These are phyloP conservation scores for Phalacrocorax brasilianus DNA, from an alignment of 2,113 vertebrate species.

Conservation along the genomic window DNA sequence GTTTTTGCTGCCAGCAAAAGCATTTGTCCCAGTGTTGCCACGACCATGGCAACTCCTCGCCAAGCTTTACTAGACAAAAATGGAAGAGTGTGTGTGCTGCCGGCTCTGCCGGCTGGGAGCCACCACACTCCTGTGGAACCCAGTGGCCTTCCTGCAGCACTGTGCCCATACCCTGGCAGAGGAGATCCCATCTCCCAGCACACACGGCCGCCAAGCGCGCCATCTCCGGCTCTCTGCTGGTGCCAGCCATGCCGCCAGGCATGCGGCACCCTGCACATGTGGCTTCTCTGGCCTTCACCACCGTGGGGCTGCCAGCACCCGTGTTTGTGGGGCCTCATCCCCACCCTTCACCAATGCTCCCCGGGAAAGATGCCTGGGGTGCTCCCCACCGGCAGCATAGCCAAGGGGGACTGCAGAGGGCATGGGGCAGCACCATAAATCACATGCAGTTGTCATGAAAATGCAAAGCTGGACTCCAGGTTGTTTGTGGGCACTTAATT, in stretches of 20 bases:
- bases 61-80: not conserved
- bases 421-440: fast-evolving
- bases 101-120: not conserved
- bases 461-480: fast-evolving
- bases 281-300: not conserved
- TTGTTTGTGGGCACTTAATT: not conserved
- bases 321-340: not conserved
- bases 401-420: not conserved
- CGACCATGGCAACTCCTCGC: fast-evolving
- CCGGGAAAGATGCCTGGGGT: not conserved
- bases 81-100: fast-evolving
- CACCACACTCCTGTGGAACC: fast-evolving
- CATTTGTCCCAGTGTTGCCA: not conserved
- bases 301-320: not conserved
- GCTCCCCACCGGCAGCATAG: not conserved
- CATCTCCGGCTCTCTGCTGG: not conserved
- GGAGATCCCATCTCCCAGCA: not conserved
- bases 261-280: fast-evolving
- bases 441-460: fast-evolving
- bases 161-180: fast-evolving
- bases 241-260: not conserved
- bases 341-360: not conserved
- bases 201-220: fast-evolving
- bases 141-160: not conserved
- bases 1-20: not conserved